Evolutionary conservation across 2,888 invertebrate genomes (phyloP).

Genomic region (Chymomyza amoena): DNA sequence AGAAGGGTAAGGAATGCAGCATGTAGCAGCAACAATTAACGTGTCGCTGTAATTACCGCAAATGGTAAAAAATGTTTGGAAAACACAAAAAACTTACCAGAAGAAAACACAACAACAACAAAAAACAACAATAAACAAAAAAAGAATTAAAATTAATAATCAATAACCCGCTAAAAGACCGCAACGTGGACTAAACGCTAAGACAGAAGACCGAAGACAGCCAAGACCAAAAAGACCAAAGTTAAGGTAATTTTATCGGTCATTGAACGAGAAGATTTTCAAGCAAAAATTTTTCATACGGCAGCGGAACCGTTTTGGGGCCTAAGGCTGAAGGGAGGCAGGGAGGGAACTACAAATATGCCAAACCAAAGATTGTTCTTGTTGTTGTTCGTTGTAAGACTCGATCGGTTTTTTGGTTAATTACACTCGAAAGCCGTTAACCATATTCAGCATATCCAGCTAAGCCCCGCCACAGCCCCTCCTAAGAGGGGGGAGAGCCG

Average conservation of each 20-base stretch:
- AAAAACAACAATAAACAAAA: slow-evolving; percentile 30
- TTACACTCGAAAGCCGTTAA: slow-evolving; percentile 61
- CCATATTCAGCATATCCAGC: slow-evolving; percentile 9
- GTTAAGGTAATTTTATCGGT: slow-evolving; percentile 65
- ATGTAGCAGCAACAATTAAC: slow-evolving; percentile 68
- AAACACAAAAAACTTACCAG: slow-evolving; percentile 27
- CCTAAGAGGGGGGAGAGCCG: neutral
- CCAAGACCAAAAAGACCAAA: slow-evolving; percentile 8
- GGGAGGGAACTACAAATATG: neutral
- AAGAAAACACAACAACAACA: slow-evolving; percentile 15
- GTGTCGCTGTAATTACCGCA: slow-evolving; percentile 67
- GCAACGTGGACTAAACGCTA: slow-evolving; percentile 28
- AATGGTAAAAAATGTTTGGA: slow-evolving; percentile 48
- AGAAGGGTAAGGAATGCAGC: slow-evolving; percentile 47
- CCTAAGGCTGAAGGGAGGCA: neutral
- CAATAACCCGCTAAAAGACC: slow-evolving; percentile 72
- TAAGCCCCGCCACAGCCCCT: neutral
- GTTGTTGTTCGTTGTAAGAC: slow-evolving; percentile 47
- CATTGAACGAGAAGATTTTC: slow-evolving; percentile 56
- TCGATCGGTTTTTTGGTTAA: slow-evolving; percentile 67
- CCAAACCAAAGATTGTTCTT: slow-evolving; percentile 4
- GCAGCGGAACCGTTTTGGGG: neutral
- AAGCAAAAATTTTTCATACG: slow-evolving; percentile 15
- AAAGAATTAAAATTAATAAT: slow-evolving; percentile 57
- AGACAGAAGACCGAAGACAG: slow-evolving; percentile 24